Base-by-base conservation (phyloP, 2,797 vertebrate species). In the Macrochelys suwanniensis region DNA sequence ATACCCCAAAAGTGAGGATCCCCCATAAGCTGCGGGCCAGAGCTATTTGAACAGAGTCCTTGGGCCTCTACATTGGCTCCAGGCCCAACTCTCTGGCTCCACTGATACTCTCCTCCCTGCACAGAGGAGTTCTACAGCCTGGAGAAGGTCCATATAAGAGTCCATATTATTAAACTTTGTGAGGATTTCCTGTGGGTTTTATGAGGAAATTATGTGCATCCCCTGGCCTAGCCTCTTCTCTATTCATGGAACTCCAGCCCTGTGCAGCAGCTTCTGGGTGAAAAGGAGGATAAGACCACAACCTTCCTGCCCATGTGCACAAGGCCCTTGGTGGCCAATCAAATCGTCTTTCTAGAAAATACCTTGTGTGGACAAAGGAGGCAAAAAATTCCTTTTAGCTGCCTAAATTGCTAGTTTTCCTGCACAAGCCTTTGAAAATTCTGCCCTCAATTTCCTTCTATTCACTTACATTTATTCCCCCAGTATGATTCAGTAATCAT, bases 261-360 rank as follows among this genome's bases (percentile, higher is more conserved):
- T 79, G 54, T 23, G 6, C 28, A 82, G 77, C 57, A 74, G 13
- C n/a, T 94, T 93, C 79, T 82, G 47, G 47, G 83, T 2, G 31
- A 31, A 89, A 84, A 50, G 54, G 23, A 82, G 77, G 12, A 82
- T 33, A 17, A 90, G 37, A 16, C 45, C 3, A 12, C 3, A 82
- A 3, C 37, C 37, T 88, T 89, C 61, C 83, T 31, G 82, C 61
- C 8, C 50, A 74, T 31, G 42, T 15, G 76, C 51, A 47, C 51
- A 51, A 50, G 12, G 57, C 79, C 57, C 57, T 31, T 33, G 33
- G 57, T 61, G 57, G 12, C 65, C 0, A 4, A n/a, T 23, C 83
- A 89, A 93, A 89, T 59, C 16, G 2, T 9, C 4, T 31, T 87
- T 88, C 82, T 93, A 74, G 57, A 82, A 95, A 94, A 85, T 16